Evolutionary conservation across 2,797 vertebrate species (phyloP), one percentile per base, ranked within the genome.

Genomic region (Limosa lapponica): DNA sequence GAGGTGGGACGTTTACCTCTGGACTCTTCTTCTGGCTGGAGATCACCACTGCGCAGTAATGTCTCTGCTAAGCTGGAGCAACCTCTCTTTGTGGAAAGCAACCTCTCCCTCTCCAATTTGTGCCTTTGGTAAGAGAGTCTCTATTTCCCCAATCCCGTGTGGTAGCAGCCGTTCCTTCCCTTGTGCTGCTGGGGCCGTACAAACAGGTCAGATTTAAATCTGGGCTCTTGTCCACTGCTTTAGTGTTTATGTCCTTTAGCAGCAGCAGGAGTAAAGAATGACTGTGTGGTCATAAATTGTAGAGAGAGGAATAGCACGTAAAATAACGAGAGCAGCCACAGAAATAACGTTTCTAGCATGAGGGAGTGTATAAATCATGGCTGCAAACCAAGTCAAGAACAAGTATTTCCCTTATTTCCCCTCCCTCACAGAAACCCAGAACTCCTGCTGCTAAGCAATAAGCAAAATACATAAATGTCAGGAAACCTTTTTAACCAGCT

Each of bases 391-490:
- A 78, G 37, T 10, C 55, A n/a, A 37, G 74, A 92, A 64, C 43
- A 91, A 51, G 17, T n/a, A 52, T 36, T 89, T 91, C 66, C 71
- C 49, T 61, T 69, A 15, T 80, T 88, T 49, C 80, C 90, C 44
- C 73, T 64, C 52, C 81, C 70, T 82, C 39, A 28, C 91, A 80
- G 72, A 39, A 87, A 39, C 44, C 36, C 15, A 0, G 59, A 71
- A 30, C 58, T 80, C 51, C 41, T 74, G 59, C 51, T 92, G 84
- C 93, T 86, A 84, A 94, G 96, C 67, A 71, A 51, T 77, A 52
- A 88, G 61, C 37, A 85, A 95, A 96, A 88, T n/a, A 30, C 3
- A 44, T 18, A 69, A 54, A 62, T 43, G 66, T 28, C 62, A 93
- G 94, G 66, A 91, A 89, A 46, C 30, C 64, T 80, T 61, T 69